These are phyloP conservation scores for Antheraea yamamai DNA, from an alignment of 2,888 invertebrate genomes.

Conservation along the genomic window DNA sequence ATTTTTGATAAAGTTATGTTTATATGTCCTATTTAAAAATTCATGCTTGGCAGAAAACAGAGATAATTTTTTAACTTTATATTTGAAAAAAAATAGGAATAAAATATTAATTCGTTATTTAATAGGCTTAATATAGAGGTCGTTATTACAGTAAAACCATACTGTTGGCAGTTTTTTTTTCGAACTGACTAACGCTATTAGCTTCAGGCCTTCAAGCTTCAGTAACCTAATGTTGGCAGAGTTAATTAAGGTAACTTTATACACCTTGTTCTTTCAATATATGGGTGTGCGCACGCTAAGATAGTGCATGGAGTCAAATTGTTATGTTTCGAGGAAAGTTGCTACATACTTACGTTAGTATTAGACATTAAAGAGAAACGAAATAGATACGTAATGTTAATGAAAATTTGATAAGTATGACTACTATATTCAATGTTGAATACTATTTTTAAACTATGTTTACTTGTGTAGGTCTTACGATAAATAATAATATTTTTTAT, in stretches of 20 bases:
- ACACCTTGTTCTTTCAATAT: conserved; percentile 48
- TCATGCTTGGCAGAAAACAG: neutral
- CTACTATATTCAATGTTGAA: neutral
- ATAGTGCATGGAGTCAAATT: conserved; percentile 40
- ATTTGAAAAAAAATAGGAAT: neutral
- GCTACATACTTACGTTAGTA: too few relatives aligned
- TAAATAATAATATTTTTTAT: neutral
- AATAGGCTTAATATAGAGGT: too few relatives aligned
- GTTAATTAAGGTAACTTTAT: conserved; percentile 62
- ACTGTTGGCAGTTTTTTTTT: neutral
- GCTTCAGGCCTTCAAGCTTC: too few relatives aligned
- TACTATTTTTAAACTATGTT: neutral
- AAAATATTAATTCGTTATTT: too few relatives aligned
- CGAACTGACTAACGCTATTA: too few relatives aligned
- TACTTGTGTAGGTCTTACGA: neutral
- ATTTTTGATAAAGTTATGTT: neutral
- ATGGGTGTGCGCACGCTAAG: conserved; percentile 51
- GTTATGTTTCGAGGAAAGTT: conserved; percentile 40
- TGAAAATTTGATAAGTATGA: neutral
- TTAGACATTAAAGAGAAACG: neutral
- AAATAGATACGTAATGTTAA: neutral
- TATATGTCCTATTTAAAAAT: neutral
- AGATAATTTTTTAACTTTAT: neutral
- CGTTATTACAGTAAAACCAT: neutral
- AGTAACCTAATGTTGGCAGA: conserved; percentile 26